Conservation (phyloP, 30 jellyfish, hydroid and myxozoan species). For the Catostylus mosaicus region DNA sequence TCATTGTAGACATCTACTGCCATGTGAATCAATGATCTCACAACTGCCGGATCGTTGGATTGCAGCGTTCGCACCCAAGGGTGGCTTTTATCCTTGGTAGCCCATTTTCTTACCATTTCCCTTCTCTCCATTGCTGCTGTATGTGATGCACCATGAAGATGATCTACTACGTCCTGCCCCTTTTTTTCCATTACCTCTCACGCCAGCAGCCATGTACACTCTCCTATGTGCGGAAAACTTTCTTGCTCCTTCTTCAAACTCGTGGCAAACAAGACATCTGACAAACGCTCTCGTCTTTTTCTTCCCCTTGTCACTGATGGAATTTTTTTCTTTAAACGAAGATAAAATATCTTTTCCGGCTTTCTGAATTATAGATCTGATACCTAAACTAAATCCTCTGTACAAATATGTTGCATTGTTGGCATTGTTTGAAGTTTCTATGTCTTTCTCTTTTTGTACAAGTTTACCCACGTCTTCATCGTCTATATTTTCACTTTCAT, state of each 20-base stretch:
- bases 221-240: too few species aligned
- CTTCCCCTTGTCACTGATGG: neutral
- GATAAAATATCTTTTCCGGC: constrained; percentile 14
- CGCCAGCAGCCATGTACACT: too few species aligned
- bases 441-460: constrained; percentile 4
- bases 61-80: constrained; percentile 2
- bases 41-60: neutral
- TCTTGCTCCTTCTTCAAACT: neutral
- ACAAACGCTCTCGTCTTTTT: neutral
- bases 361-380: constrained; percentile 15
- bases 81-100: neutral
- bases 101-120: constrained; percentile 1
- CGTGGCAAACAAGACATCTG: neutral
- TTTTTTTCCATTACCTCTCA: too few species aligned
- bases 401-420: constrained; percentile 3
- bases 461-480: constrained; percentile 9
- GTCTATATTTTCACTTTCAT: constrained; percentile 10
- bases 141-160: neutral
- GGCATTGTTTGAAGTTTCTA: constrained; percentile 3
- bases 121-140: neutral
- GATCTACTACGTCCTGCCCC: too few species aligned
- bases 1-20: neutral
- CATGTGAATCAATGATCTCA: neutral
- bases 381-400: constrained; percentile 21
- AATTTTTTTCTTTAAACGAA: neutral